These are phyloP conservation scores for Blastomussa wellsi DNA, from an alignment of 92 coral and sea anemone genomes.

Conservation along the genomic window DNA sequence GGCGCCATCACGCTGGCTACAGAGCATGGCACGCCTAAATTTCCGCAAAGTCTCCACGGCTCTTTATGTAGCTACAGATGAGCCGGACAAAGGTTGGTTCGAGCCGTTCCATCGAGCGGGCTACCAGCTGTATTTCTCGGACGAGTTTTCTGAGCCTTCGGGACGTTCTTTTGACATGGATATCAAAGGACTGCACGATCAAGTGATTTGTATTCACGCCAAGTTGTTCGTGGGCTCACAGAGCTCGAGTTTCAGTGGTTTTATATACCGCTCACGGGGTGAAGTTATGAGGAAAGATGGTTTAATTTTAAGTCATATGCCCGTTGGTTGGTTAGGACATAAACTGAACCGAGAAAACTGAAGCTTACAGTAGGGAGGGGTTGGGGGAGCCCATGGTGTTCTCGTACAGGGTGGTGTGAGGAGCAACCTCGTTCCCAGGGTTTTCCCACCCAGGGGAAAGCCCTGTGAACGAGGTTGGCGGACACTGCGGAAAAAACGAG, in stretches of 20 bases:
- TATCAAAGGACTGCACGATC: constrained; percentile 50
- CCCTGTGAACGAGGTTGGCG: too few relatives aligned
- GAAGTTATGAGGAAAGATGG: constrained; percentile 46
- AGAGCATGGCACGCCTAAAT: constrained; percentile 18
- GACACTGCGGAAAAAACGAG: too few relatives aligned
- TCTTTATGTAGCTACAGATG: constrained; percentile 55
- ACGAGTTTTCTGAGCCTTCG: constrained; percentile 34
- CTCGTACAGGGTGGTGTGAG: too few relatives aligned
- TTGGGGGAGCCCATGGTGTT: too few relatives aligned
- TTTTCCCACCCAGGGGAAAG: too few relatives aligned
- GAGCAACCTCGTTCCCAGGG: not conserved
- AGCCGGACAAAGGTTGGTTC: constrained; percentile 42
- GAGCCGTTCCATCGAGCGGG: constrained; percentile 46
- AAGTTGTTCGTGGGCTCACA: constrained; percentile 46
- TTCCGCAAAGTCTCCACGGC: constrained; percentile 30
- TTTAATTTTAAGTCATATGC: constrained; percentile 38
- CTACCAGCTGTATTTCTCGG: constrained; percentile 52
- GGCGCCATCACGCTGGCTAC: constrained; percentile 49
- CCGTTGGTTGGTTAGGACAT: constrained; percentile 53
- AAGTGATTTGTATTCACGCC: constrained; percentile 49
- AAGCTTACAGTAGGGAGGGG: not conserved
- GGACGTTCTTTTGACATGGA: constrained; percentile 33
- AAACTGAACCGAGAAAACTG: constrained; percentile 16
- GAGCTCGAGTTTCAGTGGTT: constrained; percentile 52
- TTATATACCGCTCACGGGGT: constrained; percentile 49